These are phyloP conservation scores for Melanerpes aurifrons DNA, from an alignment of 2,113 vertebrate genomes.

Conservation along the genomic window DNA sequence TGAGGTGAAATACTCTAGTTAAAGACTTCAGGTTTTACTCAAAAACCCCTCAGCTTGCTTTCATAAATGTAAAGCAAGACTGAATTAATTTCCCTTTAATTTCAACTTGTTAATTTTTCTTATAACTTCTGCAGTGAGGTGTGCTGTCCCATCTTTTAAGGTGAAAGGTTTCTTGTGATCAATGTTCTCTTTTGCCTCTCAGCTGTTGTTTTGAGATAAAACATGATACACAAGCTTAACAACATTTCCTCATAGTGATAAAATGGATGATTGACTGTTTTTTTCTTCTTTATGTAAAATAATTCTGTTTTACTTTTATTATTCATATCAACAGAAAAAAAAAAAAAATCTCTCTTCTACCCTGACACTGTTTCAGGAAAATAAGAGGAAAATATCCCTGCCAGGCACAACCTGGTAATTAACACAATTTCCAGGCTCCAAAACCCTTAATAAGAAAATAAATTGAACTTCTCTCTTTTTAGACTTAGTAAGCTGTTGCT, in stretches of 20 bases:
- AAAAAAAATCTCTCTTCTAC: not conserved
- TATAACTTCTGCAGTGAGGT: not conserved
- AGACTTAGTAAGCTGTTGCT: not conserved
- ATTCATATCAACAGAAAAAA: not conserved
- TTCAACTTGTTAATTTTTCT: not conserved
- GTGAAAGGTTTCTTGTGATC: not conserved
- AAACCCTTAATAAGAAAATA: not conserved
- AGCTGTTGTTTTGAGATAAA: conserved; percentile 11
- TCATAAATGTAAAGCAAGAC: not conserved
- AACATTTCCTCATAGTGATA: not conserved
- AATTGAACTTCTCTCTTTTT: not conserved
- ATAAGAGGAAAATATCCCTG: not conserved
- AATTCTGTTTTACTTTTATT: not conserved
- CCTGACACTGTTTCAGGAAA: not conserved
- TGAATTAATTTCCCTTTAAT: not conserved
- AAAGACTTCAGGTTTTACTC: not conserved
- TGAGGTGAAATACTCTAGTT: not conserved
- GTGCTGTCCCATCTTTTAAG: not conserved
- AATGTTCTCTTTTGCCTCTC: not conserved
- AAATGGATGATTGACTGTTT: not conserved
- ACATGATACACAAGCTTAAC: not conserved
- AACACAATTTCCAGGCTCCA: not conserved
- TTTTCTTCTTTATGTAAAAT: not conserved
- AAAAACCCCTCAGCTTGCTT: not conserved
- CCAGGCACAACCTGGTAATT: not conserved